Percentiles rank a stretch among this genome's conserved stretches.
Evolutionary conservation across 2,888 invertebrate genomes (phyloP).

Genomic region (Dryomyza anilis): DNA sequence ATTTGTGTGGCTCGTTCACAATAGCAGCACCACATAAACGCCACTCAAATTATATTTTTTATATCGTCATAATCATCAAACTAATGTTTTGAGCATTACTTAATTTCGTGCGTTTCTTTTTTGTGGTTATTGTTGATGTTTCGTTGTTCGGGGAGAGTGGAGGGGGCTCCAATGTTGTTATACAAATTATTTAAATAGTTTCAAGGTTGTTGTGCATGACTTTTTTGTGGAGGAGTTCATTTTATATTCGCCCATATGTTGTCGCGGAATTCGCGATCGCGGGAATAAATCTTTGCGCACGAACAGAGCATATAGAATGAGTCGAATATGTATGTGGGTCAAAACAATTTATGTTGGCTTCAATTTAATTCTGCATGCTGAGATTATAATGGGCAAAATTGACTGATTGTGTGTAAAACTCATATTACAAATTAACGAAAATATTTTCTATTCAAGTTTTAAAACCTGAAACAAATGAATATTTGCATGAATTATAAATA

Average conservation of each 20-base stretch:
- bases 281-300: constrained; percentile 24
- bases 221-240: background rate
- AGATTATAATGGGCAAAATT: too few species aligned
- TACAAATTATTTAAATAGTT: constrained; percentile 49
- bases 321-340: constrained; percentile 49
- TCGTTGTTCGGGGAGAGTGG: too few species aligned
- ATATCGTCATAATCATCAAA: constrained; percentile 51
- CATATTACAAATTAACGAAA: too few species aligned
- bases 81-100: constrained; percentile 45
- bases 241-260: background rate
- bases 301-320: constrained; percentile 23
- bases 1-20: too few species aligned
- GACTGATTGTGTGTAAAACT: too few species aligned
- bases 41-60: constrained; percentile 6
- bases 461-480: too few species aligned
- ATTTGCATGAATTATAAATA: too few species aligned
- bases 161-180: too few species aligned
- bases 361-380: too few species aligned
- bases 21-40: background rate
- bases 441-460: too few species aligned
- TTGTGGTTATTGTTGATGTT: background rate
- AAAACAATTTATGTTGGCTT: constrained; percentile 49
- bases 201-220: constrained; percentile 45
- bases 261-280: background rate
- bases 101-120: constrained; percentile 31